A percentile compares a stretch with the other conserved stretches of the same genome.
These are phyloP conservation scores for Ceriagrion tenellum DNA, from an alignment of 2,888 invertebrate species.

Conservation along the genomic window DNA sequence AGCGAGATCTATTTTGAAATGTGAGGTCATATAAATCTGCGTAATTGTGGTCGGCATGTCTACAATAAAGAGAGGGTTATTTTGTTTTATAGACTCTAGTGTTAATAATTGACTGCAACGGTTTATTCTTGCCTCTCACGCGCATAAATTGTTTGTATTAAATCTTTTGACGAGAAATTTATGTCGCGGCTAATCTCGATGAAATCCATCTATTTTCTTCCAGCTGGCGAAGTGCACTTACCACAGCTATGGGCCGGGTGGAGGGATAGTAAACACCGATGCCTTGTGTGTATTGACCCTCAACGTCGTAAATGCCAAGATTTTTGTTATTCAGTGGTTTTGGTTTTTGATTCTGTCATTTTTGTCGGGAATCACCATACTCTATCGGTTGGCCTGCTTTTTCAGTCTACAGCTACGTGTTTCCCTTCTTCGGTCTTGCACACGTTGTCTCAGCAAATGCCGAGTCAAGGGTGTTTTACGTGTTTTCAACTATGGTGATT, in stretches of 20 bases:
- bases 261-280: constrained; percentile 76
- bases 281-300: constrained; percentile 75
- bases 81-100: constrained; percentile 74
- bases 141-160: constrained; percentile 74
- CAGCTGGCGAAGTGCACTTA: constrained; percentile 82
- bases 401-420: constrained; percentile 81
- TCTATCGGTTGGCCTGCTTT: constrained; percentile 84
- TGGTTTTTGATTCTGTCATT: constrained; percentile 85
- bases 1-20: too few relatives aligned
- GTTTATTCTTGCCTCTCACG: too few relatives aligned
- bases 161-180: constrained; percentile 72
- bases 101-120: too few relatives aligned
- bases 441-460: constrained; percentile 81
- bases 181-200: neutral
- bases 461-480: constrained; percentile 78
- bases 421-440: constrained; percentile 82
- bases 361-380: constrained; percentile 82
- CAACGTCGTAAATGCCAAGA: constrained; percentile 70
- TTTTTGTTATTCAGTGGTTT: constrained; percentile 86
- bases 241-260: constrained; percentile 77
- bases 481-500: constrained; percentile 82
- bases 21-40: too few relatives aligned
- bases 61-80: too few relatives aligned
- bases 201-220: constrained; percentile 80
- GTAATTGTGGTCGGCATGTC: too few relatives aligned